Conservation (phyloP, 2,888 invertebrate genomes). For the Hermaeophaga mercurialis region DNA sequence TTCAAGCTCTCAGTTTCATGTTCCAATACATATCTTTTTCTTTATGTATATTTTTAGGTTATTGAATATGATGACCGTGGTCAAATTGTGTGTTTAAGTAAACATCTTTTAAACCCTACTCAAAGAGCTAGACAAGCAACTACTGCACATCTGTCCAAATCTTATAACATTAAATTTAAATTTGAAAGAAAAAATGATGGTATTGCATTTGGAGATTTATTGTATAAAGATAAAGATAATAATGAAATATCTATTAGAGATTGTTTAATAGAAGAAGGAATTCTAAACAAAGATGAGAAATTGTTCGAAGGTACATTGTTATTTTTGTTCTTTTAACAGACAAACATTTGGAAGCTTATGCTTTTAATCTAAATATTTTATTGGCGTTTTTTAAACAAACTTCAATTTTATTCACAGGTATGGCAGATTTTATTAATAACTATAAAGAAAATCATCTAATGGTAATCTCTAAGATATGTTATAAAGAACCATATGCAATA, state of each 20-base stretch:
- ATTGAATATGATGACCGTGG: constrained; percentile 32
- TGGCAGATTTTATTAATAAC: constrained; percentile 31
- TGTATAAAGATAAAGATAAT: constrained; percentile 35
- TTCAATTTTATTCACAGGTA: constrained; percentile 28
- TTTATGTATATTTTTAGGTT: constrained; percentile 29
- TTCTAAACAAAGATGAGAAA: constrained; percentile 8
- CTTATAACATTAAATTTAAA: constrained; percentile 31
- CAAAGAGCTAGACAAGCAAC: constrained; percentile 25
- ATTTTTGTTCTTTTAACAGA: too few relatives aligned
- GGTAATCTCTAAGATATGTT: constrained; percentile 31
- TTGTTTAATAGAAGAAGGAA: constrained; percentile 30
- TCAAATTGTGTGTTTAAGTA: constrained; percentile 17
- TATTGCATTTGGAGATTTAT: constrained; percentile 43
- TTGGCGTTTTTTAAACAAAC: too few relatives aligned
- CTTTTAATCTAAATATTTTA: too few relatives aligned
- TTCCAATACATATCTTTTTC: neutral
- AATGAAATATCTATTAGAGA: constrained; percentile 34
- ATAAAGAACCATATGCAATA: constrained; percentile 11
- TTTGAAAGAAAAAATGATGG: constrained; percentile 33
- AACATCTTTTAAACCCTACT: constrained; percentile 26
- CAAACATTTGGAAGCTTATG: too few relatives aligned
- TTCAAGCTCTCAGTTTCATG: too few relatives aligned
- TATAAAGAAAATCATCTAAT: constrained; percentile 36
- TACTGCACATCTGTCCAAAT: constrained; percentile 23
- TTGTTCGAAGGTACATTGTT: constrained; percentile 19